These are phyloP conservation scores for Pagrus major DNA, from an alignment of 2,113 vertebrate genomes.

Conservation along the genomic window DNA sequence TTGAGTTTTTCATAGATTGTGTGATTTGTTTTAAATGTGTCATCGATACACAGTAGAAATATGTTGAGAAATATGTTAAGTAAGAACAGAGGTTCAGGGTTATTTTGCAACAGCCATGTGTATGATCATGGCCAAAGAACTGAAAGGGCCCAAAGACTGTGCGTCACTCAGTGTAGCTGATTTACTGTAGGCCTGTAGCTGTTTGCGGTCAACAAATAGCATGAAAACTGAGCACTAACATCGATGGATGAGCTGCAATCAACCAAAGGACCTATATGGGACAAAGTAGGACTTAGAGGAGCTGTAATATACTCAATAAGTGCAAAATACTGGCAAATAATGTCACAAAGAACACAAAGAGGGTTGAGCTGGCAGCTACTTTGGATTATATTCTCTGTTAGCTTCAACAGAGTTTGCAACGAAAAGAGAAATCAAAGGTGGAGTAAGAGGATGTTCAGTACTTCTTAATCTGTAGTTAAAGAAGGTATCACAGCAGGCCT, in stretches of 20 bases:
- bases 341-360: background rate
- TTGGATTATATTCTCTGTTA: background rate
- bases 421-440: conserved; percentile 21
- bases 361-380: background rate
- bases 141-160: background rate
- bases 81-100: background rate
- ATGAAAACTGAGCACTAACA: background rate
- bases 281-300: background rate
- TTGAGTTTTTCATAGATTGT: background rate
- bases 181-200: background rate
- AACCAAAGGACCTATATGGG: background rate
- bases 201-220: background rate
- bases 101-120: background rate
- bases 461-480: conserved; percentile 1
- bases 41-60: no score
- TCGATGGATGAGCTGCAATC: background rate
- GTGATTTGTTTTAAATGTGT: background rate
- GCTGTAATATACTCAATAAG: background rate
- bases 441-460: background rate
- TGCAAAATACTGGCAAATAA: background rate
- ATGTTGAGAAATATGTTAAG: no score
- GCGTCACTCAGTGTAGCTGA: background rate
- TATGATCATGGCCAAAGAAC: background rate
- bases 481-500: background rate
- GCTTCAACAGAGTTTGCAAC: background rate